Base-by-base conservation (phyloP, 2,888 invertebrate species). In the Endotricha flammealis region DNA sequence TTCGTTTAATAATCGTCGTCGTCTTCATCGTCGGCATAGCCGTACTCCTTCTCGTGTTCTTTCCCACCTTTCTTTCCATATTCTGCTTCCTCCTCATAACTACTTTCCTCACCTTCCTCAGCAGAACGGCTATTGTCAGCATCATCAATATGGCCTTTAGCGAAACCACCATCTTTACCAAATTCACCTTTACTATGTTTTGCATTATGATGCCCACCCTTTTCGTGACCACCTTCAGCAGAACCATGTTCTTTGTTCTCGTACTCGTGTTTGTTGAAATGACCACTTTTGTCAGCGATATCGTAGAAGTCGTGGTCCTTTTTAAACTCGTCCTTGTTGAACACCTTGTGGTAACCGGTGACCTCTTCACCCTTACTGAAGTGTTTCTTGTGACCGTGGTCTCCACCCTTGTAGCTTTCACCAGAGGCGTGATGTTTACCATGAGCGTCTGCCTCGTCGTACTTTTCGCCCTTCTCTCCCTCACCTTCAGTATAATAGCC, bases 241-340 rank as follows among this genome's bases (percentile, higher is more conserved):
- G 87, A 75, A 1, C 79, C 82, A 42, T 90, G 89, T 23, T 90
- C 82, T 23, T 80, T 81, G 39, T 90, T 79, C 41, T 81, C 77
- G 44, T 87, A 82, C 1, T 88, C 90, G 60, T 91, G 88, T 57
- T 91, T 91, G 41, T 90, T 88, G 60, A 88, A 90, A 59, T 91
- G 88, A 0, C 92, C 92, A 31, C 88, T 89, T 33, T 90, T 88
- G 59, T 92, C 90, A 13, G 90, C 89, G 31, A 91, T 91, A 56
- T 93, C 93, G 64, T 93, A 93, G 76, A 93, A 93, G 53, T 90
- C 90, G 50, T 92, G 92, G 57, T 92, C 91, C 60, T 93, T 93
- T 68, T 93, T 92, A 83, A 89, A 93, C 67, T 93, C 93, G 59
- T 93, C 91, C 80, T 93, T 93, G 72, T 90, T 89, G 71, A 91